A percentile compares a stretch with the other conserved stretches of the same genome.
phyloP scores from a whole-genome alignment of 1,140 invertebrate genomes.

The Eriosoma lanigerum region DNA sequence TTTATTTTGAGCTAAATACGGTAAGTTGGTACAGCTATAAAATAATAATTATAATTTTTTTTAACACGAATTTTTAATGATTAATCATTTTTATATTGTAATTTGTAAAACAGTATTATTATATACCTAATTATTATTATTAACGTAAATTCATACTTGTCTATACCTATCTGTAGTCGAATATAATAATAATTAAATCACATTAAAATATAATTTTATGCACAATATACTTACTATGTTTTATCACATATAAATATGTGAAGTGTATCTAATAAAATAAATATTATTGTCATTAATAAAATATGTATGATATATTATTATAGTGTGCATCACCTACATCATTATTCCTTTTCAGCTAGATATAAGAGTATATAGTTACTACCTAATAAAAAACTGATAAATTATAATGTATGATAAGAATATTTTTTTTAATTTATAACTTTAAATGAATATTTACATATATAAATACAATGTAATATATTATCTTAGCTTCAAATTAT shows the following conservation, averaged over 20 bases:
- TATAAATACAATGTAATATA: no score
- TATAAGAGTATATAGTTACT: no score
- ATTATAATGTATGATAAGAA: no score
- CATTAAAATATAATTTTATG: conserved; percentile 2
- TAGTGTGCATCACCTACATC: no score
- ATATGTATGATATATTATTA: no score
- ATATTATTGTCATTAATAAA: background rate
- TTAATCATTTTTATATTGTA: background rate
- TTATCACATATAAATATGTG: conserved; percentile 15
- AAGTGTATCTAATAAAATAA: background rate
- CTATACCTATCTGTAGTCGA: background rate
- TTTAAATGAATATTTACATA: no score
- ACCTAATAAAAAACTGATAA: no score
- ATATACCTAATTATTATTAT: background rate
- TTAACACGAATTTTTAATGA: background rate
- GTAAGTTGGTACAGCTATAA: background rate
- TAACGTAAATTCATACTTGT: no score
- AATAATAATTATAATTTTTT: background rate
- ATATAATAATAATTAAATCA: background rate
- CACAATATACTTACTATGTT: background rate
- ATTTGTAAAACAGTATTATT: background rate
- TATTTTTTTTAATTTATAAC: no score
- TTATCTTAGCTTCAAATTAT: no score
- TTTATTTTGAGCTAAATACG: background rate
- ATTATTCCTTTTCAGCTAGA: background rate